These are phyloP conservation scores for Tortricodes alternella DNA, from an alignment of 2,888 invertebrate species.

Conservation along the genomic window DNA sequence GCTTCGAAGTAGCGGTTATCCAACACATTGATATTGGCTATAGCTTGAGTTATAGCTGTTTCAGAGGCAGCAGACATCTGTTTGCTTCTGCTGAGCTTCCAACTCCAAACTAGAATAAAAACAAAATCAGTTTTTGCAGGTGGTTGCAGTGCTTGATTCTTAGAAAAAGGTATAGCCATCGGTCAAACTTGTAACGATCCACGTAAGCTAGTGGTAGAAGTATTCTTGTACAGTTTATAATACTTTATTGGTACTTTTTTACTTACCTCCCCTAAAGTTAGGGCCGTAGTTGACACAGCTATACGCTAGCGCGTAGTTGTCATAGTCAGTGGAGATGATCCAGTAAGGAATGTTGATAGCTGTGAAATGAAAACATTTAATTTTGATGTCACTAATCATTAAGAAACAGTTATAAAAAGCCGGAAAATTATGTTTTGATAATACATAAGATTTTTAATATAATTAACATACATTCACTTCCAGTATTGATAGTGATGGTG, in stretches of 20 bases:
- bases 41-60: conserved; percentile 44
- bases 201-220: no score
- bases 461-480: conserved; percentile 8
- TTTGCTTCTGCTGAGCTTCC: conserved; percentile 61
- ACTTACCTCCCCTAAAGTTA: conserved; percentile 56
- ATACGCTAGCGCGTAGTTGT: conserved; percentile 83
- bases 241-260: background rate
- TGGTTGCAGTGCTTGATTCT: no score
- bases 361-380: conserved; percentile 39
- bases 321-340: conserved; percentile 81
- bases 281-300: conserved; percentile 78
- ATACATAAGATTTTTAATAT: background rate
- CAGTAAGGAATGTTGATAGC: conserved; percentile 51
- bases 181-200: no score
- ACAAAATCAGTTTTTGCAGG: background rate
- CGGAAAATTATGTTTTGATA: no score
- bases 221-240: no score
- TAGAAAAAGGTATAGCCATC: no score
- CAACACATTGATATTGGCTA: conserved; percentile 46
- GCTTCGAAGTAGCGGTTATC: conserved; percentile 51
- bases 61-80: conserved; percentile 41
- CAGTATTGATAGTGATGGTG: conserved; percentile 10
- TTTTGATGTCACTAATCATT: no score
- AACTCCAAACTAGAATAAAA: conserved; percentile 57
- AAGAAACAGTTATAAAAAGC: no score